Evolutionary conservation across 2,113 vertebrate species (phyloP).

Genomic region (Lophius piscatorius): DNA sequence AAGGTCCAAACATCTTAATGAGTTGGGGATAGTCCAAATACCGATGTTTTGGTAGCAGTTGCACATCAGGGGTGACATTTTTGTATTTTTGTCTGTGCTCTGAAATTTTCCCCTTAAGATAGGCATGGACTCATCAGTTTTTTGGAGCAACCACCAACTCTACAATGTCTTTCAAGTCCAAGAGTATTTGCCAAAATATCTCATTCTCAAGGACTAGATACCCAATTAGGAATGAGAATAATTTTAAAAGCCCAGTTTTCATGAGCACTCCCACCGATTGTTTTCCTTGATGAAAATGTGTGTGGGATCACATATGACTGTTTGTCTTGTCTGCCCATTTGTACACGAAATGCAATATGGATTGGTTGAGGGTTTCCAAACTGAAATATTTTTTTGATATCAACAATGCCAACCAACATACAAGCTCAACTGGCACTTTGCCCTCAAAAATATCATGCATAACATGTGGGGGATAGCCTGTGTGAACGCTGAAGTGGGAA

Average conservation of each 20-base stretch:
- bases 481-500: slow-evolving; percentile 9
- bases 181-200: too few species aligned
- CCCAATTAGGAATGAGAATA: too few species aligned
- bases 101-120: slow-evolving; percentile 25
- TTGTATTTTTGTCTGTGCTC: slow-evolving; percentile 23
- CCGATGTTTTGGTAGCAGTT: background rate
- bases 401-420: slow-evolving; percentile 2
- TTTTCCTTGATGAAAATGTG: too few species aligned
- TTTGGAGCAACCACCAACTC: too few species aligned
- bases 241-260: slow-evolving; percentile 7
- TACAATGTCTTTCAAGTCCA: too few species aligned
- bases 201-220: too few species aligned
- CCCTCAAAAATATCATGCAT: slow-evolving; percentile 34
- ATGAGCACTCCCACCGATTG: background rate
- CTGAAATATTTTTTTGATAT: slow-evolving; percentile 22
- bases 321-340: background rate
- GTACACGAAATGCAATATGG: background rate
- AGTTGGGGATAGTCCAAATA: background rate
- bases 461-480: slow-evolving; percentile 27
- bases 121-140: too few species aligned
- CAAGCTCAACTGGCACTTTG: slow-evolving; percentile 14
- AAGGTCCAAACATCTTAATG: background rate
- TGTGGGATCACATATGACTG: too few species aligned
- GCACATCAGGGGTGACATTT: slow-evolving; percentile 15
- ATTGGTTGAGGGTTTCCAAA: background rate